Evolutionary conservation across 2,888 invertebrate species (phyloP).

Genomic region (Scaptomyza tumidula): DNA sequence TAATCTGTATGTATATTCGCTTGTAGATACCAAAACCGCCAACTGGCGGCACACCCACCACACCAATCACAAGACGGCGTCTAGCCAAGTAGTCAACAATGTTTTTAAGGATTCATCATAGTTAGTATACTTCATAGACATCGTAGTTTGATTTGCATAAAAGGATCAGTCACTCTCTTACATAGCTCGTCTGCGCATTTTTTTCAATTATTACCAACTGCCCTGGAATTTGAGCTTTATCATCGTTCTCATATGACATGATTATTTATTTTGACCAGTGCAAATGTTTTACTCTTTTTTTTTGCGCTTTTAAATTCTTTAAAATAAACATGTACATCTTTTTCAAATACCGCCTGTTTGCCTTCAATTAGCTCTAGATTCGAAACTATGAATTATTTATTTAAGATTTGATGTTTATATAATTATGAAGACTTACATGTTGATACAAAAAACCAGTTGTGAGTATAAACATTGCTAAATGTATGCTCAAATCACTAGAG

Average conservation of each 20-base stretch:
- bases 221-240: slow-evolving; percentile 24
- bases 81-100: slow-evolving; percentile 66
- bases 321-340: slow-evolving; percentile 49
- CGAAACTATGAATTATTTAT: not conserved
- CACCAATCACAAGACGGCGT: slow-evolving; percentile 81
- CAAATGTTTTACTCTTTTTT: slow-evolving; percentile 30
- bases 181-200: slow-evolving; percentile 19
- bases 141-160: slow-evolving; percentile 11
- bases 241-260: slow-evolving; percentile 18
- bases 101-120: slow-evolving; percentile 52
- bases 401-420: not conserved
- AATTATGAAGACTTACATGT: slow-evolving; percentile 31
- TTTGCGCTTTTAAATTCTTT: slow-evolving; percentile 24
- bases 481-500: not conserved
- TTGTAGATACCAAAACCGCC: slow-evolving; percentile 82
- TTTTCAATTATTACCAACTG: slow-evolving; percentile 21
- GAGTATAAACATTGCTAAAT: slow-evolving; percentile 18
- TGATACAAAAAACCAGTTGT: slow-evolving; percentile 26
- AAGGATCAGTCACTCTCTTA: not conserved
- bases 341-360: slow-evolving; percentile 4
- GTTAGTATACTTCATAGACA: slow-evolving; percentile 31
- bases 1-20: not conserved
- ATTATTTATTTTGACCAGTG: slow-evolving; percentile 17
- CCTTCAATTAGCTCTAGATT: slow-evolving; percentile 2
- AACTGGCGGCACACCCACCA: slow-evolving; percentile 81